Percentiles rank a stretch among this genome's conserved stretches.
Evolutionary conservation across 2,113 vertebrate species (phyloP).

Genomic region (Phyllostomus discolor): DNA sequence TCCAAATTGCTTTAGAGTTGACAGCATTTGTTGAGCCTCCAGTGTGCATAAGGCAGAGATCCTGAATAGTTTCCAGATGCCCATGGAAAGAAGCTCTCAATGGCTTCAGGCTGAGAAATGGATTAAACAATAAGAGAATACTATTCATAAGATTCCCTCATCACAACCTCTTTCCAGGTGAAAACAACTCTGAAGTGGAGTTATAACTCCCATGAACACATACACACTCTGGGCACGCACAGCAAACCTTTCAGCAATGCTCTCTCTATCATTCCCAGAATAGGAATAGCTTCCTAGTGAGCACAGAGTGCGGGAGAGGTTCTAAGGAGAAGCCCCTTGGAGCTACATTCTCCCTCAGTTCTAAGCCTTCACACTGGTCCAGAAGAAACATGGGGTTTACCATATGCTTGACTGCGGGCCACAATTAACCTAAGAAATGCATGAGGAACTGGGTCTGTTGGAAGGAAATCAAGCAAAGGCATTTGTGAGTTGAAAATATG

Average conservation of each 20-base stretch:
- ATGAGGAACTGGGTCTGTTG: neutral
- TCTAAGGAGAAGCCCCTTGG: neutral
- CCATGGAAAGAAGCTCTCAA: neutral
- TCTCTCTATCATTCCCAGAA: neutral
- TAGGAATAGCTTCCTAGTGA: neutral
- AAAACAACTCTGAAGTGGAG: neutral
- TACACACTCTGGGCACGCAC: neutral
- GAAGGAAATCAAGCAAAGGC: conserved; percentile 35
- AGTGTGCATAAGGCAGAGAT: neutral
- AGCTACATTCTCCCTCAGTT: neutral
- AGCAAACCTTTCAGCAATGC: neutral
- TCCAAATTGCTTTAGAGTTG: neutral
- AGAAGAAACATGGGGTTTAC: neutral
- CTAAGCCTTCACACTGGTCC: neutral
- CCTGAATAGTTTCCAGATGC: neutral
- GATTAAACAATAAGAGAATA: neutral
- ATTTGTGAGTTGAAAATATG: conserved; percentile 30
- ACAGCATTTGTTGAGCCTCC: neutral
- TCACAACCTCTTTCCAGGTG: neutral
- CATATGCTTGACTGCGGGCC: neutral
- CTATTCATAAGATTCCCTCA: neutral
- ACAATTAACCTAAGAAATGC: neutral
- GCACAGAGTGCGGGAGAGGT: neutral
- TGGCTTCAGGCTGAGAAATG: neutral
- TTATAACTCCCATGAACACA: neutral